Evolutionary conservation across 2,797 vertebrate species (phyloP).

Genomic region (Poeciliopsis paucimaculata): DNA sequence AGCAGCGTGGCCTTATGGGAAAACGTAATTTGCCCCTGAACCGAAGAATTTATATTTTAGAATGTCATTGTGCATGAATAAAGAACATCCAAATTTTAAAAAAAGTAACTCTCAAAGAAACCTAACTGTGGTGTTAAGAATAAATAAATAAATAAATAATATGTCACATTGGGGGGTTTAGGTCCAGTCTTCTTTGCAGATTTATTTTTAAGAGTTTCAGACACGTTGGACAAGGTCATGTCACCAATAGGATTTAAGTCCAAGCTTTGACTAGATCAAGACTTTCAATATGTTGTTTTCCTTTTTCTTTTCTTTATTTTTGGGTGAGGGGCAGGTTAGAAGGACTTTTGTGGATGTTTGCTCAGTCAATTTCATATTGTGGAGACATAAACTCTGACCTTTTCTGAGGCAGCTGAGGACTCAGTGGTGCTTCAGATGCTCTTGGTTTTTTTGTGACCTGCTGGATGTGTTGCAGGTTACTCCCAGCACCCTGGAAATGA

Average conservation of each 20-base stretch:
- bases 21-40: background rate
- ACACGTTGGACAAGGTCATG: background rate
- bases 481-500: background rate
- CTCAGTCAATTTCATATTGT: background rate
- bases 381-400: background rate
- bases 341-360: background rate
- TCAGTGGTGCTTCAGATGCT: background rate
- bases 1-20: background rate
- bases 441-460: background rate
- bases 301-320: background rate
- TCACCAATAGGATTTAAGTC: background rate
- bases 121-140: background rate
- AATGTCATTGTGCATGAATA: too few relatives aligned
- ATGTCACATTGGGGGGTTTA: background rate
- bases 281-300: background rate
- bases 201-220: background rate
- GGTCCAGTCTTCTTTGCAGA: background rate
- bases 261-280: background rate
- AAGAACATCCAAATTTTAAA: too few relatives aligned
- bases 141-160: background rate
- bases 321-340: background rate
- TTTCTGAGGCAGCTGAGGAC: background rate
- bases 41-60: too few relatives aligned
- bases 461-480: background rate
- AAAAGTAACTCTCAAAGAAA: too few relatives aligned